Evolutionary conservation across 2,113 vertebrate genomes (phyloP), one percentile per base, ranked within the genome.

Genomic region (Osmerus eperlanus): DNA sequence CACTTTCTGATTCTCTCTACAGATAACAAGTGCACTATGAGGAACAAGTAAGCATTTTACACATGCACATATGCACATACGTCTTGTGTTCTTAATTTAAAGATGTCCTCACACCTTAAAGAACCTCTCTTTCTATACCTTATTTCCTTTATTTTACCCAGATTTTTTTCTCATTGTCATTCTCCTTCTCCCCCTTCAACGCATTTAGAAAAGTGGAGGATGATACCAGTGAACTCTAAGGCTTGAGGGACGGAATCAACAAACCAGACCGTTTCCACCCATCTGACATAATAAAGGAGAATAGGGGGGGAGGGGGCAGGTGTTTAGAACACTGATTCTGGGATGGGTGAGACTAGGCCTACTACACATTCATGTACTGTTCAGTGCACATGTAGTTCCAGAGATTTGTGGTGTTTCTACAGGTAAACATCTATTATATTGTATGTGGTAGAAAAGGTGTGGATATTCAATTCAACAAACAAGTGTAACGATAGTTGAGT

Each of bases 211-310:
- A 88, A 84, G 51, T 0, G 3, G 81, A 84, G 2, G 87, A 90
- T 11, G 80, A 87, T 60, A 76, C 41, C 76, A 86, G 86, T 88
- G 88, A 89, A 81, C 88, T 92, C 79, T 93, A 78, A 92, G 25
- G 70, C 63, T 11, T 55, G 12, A 3, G 19, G 52, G 47, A 74
- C 18, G 41, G 3, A 7, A 25, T 59, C 76, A 25, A 76, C 73
- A 68, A 75, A 83, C 83, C 86, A 29, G 16, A 86, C 89, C 87
- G 75, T 1, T 36, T 19, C 60, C 32, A n/a, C 4, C 18, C 28
- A 14, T 9, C 76, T 52, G 64, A 69, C 67, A 32, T 78, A 73
- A 58, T 36, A 36, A 51, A 55, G 25, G 16, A 71, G 70, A 72
- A 70, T 59, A 58, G 15, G 4, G 62, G 62, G 5, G 63, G 59